These are phyloP conservation scores for Columbina picui DNA, from an alignment of 2,113 vertebrate species.

Conservation along the genomic window DNA sequence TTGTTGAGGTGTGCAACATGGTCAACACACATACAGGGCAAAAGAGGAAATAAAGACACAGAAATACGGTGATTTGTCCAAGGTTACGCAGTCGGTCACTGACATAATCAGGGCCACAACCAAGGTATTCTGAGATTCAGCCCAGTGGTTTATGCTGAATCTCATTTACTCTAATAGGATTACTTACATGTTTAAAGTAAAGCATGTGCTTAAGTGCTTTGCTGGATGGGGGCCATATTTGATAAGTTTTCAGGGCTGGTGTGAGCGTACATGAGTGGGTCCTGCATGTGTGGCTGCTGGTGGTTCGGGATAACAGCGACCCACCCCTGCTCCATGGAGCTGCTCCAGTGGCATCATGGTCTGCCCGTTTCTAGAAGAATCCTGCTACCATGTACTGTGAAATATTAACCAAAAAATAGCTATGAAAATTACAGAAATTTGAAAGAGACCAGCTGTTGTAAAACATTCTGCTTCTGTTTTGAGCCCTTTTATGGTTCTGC, in stretches of 20 bases:
- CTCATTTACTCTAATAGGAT: slow-evolving; percentile 63
- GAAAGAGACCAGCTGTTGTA: slow-evolving; percentile 63
- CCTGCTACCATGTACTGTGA: background rate
- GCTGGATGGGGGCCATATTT: slow-evolving; percentile 62
- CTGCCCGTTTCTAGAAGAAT: slow-evolving; percentile 6
- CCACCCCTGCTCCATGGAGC: background rate
- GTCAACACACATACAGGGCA: background rate
- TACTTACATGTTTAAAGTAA: slow-evolving; percentile 69
- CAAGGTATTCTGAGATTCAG: slow-evolving; percentile 57
- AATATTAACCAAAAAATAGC: background rate
- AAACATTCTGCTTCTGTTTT: slow-evolving; percentile 52
- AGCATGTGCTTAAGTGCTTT: slow-evolving; percentile 68
- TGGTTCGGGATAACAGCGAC: background rate
- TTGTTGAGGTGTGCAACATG: background rate
- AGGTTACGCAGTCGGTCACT: background rate
- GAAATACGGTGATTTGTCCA: background rate
- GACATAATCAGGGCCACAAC: slow-evolving; percentile 32
- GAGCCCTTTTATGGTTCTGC: slow-evolving; percentile 66
- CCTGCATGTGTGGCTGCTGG: background rate
- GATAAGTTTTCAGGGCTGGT: slow-evolving; percentile 56
- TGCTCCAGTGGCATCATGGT: background rate
- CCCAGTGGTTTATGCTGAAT: slow-evolving; percentile 59
- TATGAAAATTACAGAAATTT: slow-evolving; percentile 35
- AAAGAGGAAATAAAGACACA: background rate
- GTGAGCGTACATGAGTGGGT: slow-evolving; percentile 22